Evolutionary conservation across 1,140 invertebrate species (phyloP).

Genomic region (Rhyacophila brunnea): DNA sequence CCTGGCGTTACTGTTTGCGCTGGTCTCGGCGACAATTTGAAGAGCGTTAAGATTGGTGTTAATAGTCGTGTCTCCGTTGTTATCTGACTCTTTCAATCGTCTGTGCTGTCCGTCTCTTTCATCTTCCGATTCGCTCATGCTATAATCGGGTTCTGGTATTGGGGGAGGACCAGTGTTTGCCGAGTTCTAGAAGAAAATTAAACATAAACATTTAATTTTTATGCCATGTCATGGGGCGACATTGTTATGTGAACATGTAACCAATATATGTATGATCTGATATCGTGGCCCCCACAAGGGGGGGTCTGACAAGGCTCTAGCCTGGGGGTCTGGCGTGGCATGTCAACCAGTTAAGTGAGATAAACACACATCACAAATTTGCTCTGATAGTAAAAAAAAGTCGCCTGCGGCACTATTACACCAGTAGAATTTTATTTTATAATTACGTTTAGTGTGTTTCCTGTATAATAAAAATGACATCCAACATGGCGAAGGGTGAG

Average conservation of each 20-base stretch:
- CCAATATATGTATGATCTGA: background rate
- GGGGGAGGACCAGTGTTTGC: constrained; percentile 62
- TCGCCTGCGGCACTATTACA: no score
- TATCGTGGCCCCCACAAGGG: no score
- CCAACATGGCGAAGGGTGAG: no score
- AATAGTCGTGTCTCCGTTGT: constrained; percentile 16
- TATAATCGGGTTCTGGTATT: constrained; percentile 89
- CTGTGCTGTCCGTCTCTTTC: constrained; percentile 54
- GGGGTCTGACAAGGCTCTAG: no score
- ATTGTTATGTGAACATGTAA: background rate
- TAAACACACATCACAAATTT: no score
- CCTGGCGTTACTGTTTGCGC: constrained; percentile 68
- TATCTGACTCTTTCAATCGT: constrained; percentile 38
- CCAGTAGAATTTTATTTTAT: no score
- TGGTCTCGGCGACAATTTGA: constrained; percentile 56
- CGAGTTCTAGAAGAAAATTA: constrained; percentile 43
- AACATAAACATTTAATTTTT: background rate
- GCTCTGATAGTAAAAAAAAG: no score
- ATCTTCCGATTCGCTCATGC: constrained; percentile 74
- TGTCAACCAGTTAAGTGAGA: no score
- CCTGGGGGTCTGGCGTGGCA: no score
- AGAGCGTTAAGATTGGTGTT: constrained; percentile 14
- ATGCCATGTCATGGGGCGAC: no score
- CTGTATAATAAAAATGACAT: no score
- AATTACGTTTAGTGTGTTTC: no score